phyloP scores from a whole-genome alignment of 2,888 invertebrate species.

The Agapostemon virescens region DNA sequence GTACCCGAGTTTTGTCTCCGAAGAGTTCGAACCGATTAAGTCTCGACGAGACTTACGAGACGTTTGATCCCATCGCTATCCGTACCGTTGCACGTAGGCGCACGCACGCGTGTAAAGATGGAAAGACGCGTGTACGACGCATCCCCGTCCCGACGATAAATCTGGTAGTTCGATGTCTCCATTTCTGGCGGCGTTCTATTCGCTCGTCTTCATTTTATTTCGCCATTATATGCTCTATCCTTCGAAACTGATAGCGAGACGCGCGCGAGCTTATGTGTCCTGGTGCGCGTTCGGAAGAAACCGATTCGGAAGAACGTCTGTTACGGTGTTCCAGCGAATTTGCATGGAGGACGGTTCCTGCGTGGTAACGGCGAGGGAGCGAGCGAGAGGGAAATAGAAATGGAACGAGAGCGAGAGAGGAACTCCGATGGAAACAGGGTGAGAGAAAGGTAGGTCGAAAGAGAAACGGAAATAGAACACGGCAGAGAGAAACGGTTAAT shows the following conservation, averaged over 20 bases:
- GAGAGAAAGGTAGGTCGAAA: constrained; percentile 15
- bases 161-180: constrained; percentile 61
- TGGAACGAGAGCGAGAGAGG: too few relatives aligned
- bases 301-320: constrained; percentile 45
- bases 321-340: constrained; percentile 51
- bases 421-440: neutral
- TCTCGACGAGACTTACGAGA: neutral
- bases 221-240: constrained; percentile 54
- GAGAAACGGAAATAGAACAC: constrained; percentile 20
- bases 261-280: constrained; percentile 30
- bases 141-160: constrained; percentile 51
- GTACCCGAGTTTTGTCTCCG: neutral
- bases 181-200: constrained; percentile 42
- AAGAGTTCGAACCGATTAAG: neutral
- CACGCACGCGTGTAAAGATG: constrained; percentile 1
- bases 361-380: neutral
- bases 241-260: constrained; percentile 48
- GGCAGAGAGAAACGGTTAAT: constrained; percentile 46
- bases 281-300: constrained; percentile 28
- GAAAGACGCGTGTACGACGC: constrained; percentile 14
- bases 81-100: neutral
- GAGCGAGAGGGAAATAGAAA: neutral
- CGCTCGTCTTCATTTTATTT: constrained; percentile 54
- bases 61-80: constrained; percentile 10
- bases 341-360: constrained; percentile 49